Evolutionary conservation across 2,113 vertebrate species (phyloP).

Genomic region (Microcebus lehilahytsara): DNA sequence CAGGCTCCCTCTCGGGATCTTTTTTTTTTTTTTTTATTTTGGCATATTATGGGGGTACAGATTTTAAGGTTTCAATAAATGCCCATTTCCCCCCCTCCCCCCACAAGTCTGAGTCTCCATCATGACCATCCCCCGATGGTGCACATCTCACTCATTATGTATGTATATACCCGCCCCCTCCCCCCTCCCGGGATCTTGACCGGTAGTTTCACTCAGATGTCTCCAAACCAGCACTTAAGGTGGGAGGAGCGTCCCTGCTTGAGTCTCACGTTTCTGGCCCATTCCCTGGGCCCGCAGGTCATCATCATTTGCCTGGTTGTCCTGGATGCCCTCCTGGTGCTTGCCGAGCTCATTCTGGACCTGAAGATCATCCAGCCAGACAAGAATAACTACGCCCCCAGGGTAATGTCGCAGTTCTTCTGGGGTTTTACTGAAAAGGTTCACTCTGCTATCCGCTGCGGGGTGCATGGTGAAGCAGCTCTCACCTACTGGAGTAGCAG

Average conservation of each 20-base stretch:
- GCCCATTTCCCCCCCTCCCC: too few species aligned
- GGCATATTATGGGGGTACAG: too few species aligned
- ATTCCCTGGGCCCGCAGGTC: conserved; percentile 83
- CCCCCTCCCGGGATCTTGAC: not conserved
- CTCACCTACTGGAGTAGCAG: not conserved
- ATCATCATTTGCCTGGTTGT: conserved; percentile 92
- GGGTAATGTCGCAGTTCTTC: conserved; percentile 80
- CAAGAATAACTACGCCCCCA: conserved; percentile 83
- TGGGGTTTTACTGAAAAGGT: rapidly evolving
- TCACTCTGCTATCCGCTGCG: not conserved
- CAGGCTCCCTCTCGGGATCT: not conserved
- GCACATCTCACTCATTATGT: too few species aligned
- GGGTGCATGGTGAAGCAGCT: not conserved
- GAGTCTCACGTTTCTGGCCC: not conserved
- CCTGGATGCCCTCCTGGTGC: conserved; percentile 93
- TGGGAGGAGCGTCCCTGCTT: not conserved
- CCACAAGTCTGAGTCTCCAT: too few species aligned
- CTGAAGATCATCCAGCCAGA: conserved; percentile 88
- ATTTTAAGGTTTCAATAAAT: too few species aligned
- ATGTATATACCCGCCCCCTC: too few species aligned
- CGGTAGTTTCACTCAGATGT: not conserved
- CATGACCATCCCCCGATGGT: too few species aligned
- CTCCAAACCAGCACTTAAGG: not conserved
- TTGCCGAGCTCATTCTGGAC: conserved; percentile 93
- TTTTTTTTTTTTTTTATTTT: too few species aligned